phyloP scores from a whole-genome alignment of 2,113 vertebrate species.

The Osmerus mordax region DNA sequence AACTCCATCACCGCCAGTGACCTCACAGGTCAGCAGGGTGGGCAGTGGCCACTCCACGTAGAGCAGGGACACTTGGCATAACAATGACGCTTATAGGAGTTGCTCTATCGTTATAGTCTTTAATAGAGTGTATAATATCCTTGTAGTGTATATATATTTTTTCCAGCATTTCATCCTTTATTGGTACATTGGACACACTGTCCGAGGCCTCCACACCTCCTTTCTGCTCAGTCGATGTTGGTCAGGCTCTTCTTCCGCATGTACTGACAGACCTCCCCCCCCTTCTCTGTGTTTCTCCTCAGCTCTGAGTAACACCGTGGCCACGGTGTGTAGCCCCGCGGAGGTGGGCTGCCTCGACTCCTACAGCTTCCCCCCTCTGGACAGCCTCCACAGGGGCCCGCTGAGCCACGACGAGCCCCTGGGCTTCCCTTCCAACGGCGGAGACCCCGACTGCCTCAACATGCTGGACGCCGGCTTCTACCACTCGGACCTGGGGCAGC shows the following conservation, averaged over 20 bases:
- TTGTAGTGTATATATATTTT: no score
- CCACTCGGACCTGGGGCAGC: constrained; percentile 84
- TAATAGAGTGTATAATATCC: no score
- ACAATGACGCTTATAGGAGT: no score
- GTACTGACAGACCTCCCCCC: no score
- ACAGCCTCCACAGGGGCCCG: constrained; percentile 82
- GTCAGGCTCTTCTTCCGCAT: no score
- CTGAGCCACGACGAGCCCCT: constrained; percentile 88
- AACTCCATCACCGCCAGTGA: constrained; percentile 95
- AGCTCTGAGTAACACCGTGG: constrained; percentile 90
- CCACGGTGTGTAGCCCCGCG: constrained; percentile 82
- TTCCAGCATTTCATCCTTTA: no score
- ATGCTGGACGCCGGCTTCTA: constrained; percentile 97
- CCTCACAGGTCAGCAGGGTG: constrained; percentile 80
- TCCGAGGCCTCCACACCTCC: no score
- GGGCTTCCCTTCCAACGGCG: constrained; percentile 81
- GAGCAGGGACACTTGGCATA: no score
- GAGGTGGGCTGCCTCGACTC: constrained; percentile 88
- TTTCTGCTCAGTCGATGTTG: no score
- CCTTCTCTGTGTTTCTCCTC: constrained; percentile 22
- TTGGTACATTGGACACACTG: no score
- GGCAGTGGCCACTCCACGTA: neutral
- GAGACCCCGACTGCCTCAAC: constrained; percentile 91
- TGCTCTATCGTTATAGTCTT: no score
- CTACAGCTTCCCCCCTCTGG: constrained; percentile 81